These are phyloP conservation scores for Apamea crenata DNA, from an alignment of 2,888 invertebrate species.

Conservation along the genomic window DNA sequence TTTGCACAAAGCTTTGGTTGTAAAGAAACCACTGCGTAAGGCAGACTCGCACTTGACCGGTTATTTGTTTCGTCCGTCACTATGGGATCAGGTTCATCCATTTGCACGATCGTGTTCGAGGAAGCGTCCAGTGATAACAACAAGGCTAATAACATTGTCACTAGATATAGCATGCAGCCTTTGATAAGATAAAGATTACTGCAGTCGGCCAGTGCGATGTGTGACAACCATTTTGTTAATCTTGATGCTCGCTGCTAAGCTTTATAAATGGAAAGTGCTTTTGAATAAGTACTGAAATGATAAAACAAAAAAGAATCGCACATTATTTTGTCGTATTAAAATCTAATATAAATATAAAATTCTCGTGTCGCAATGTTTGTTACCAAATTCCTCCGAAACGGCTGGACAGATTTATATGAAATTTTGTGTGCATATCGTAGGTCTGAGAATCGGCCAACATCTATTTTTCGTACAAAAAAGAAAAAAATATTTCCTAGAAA, in stretches of 20 bases:
- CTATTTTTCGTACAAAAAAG: too few relatives aligned
- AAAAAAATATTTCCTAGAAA: too few relatives aligned
- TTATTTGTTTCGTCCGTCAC: not conserved
- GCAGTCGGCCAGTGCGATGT: not conserved
- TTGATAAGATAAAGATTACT: conserved; percentile 23
- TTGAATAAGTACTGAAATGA: not conserved
- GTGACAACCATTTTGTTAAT: not conserved
- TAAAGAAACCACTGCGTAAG: not conserved
- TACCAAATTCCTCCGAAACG: too few relatives aligned
- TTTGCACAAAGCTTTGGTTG: not conserved
- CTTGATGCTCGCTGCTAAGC: not conserved
- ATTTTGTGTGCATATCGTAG: too few relatives aligned
- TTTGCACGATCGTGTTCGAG: not conserved
- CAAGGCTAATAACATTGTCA: not conserved
- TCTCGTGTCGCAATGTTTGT: too few relatives aligned
- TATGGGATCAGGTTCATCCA: not conserved
- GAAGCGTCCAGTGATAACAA: not conserved
- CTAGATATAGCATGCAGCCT: not conserved
- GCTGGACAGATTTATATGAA: too few relatives aligned
- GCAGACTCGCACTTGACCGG: not conserved
- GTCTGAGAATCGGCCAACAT: too few relatives aligned
- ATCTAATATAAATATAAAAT: too few relatives aligned
- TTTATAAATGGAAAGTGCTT: not conserved
- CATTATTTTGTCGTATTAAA: not conserved
- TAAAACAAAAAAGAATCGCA: not conserved